phyloP scores from a whole-genome alignment of 2,113 vertebrate genomes.

The Hyaena hyaena region DNA sequence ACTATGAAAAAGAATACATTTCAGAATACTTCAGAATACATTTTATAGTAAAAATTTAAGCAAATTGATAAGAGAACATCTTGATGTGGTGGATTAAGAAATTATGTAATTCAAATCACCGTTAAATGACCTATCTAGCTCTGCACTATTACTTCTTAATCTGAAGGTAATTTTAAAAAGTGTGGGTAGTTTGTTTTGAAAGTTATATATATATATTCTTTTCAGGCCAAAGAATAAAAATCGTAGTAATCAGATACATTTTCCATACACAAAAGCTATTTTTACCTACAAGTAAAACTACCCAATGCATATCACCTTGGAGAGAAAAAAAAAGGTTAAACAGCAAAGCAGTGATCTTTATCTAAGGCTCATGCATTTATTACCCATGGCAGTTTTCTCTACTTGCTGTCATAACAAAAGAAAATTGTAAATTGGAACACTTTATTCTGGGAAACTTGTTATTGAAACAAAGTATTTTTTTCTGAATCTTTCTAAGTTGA shows the following conservation, averaged over 20 bases:
- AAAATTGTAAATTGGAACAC: constrained; percentile 53
- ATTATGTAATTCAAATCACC: neutral
- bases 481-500: constrained; percentile 44
- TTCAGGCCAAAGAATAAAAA: neutral
- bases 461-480: constrained; percentile 6
- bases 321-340: constrained; percentile 64
- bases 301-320: constrained; percentile 40
- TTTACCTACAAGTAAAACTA: constrained; percentile 75
- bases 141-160: neutral
- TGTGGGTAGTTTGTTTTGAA: neutral
- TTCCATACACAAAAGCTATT: constrained; percentile 70
- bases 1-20: neutral
- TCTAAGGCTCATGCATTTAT: constrained; percentile 57
- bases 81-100: neutral
- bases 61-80: neutral
- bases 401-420: constrained; percentile 65
- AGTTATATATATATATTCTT: neutral
- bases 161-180: neutral
- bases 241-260: neutral
- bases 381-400: neutral
- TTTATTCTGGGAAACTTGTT: constrained; percentile 49
- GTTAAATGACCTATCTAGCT: neutral
- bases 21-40: neutral
- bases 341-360: constrained; percentile 66
- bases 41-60: neutral